Conservation (phyloP, 2,113 vertebrate species). For the Axis porcinus region DNA sequence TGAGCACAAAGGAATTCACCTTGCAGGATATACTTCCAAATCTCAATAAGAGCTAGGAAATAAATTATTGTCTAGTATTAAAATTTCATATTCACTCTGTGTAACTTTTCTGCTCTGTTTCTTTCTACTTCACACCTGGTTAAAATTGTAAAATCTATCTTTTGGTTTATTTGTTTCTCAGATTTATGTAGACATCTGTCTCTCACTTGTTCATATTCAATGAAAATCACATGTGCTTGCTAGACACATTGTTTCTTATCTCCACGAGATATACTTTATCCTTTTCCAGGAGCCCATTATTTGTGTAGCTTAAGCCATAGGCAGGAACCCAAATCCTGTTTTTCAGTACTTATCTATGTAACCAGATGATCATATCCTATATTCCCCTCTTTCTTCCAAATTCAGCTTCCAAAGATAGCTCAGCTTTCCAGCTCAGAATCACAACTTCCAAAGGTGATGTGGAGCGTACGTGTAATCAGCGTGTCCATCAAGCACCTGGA, state of each 20-base stretch:
- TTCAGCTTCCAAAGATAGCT: constrained; percentile 26
- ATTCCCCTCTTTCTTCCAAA: constrained; percentile 20
- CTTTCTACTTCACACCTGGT: constrained; percentile 14
- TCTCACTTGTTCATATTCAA: constrained; percentile 2
- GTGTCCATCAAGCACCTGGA: background rate
- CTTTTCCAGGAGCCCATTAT: constrained; percentile 43
- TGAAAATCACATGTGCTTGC: background rate
- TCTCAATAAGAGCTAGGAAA: background rate
- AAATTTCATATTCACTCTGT: background rate
- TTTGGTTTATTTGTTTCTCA: background rate
- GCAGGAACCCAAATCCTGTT: constrained; percentile 59
- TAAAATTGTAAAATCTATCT: background rate
- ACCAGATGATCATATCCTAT: constrained; percentile 38
- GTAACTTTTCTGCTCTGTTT: background rate
- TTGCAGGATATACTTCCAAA: background rate
- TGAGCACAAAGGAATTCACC: background rate
- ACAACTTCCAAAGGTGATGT: background rate
- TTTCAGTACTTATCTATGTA: constrained; percentile 48
- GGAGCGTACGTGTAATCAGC: background rate
- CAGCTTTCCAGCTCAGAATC: constrained; percentile 3
- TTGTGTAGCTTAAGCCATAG: constrained; percentile 35
- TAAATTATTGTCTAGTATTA: background rate
- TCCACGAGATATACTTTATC: constrained; percentile 41
- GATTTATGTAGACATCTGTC: constrained; percentile 28
- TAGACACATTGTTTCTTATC: constrained; percentile 41